These are phyloP conservation scores for Anguilla japonica DNA, from an alignment of 2,113 vertebrate species.

Conservation along the genomic window DNA sequence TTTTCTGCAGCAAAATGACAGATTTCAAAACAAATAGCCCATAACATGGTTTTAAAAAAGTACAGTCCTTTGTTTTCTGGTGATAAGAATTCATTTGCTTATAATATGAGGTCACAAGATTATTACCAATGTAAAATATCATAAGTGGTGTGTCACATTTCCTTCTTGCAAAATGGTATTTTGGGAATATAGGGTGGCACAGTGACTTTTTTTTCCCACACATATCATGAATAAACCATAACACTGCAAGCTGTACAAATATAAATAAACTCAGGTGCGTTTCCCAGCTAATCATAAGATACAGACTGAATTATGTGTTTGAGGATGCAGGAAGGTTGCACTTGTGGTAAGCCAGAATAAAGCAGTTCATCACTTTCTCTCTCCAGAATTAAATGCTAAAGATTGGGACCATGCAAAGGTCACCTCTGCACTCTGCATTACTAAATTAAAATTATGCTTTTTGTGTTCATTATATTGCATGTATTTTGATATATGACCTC, in stretches of 20 bases:
- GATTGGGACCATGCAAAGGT: neutral
- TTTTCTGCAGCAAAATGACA: too few relatives aligned
- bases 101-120: neutral
- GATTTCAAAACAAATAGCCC: neutral
- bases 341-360: neutral
- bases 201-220: neutral
- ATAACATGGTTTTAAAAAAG: neutral
- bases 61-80: too few relatives aligned
- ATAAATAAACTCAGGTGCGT: neutral
- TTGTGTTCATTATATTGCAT: too few relatives aligned
- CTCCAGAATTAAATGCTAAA: neutral
- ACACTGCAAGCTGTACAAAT: neutral
- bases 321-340: neutral
- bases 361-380: neutral
- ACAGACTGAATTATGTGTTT: neutral
- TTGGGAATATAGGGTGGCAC: neutral
- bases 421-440: neutral
- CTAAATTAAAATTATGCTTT: too few relatives aligned
- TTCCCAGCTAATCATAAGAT: neutral
- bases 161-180: neutral
- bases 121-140: neutral
- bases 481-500: too few relatives aligned
- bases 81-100: neutral
- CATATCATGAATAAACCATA: neutral
- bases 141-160: neutral